These are phyloP conservation scores for Drosophila simulans DNA, from an alignment of 1,140 invertebrate genomes.

Conservation along the genomic window DNA sequence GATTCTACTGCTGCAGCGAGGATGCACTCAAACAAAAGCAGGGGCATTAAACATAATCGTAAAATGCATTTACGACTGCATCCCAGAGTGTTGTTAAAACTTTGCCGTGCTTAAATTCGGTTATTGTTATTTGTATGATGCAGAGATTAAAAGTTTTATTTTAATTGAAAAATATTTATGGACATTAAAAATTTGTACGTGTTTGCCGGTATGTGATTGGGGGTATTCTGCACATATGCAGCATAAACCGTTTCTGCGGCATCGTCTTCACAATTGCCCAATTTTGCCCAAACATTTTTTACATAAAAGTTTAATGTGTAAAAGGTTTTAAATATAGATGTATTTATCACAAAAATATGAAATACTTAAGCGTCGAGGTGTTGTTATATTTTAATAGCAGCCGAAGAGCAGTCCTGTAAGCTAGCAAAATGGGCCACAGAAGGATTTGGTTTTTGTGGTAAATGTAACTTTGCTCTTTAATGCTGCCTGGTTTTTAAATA, in stretches of 20 bases:
- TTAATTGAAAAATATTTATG: conserved; percentile 58
- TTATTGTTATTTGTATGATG: conserved; percentile 50
- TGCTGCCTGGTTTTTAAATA: neutral
- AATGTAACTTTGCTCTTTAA: conserved; percentile 3
- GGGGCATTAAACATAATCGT: conserved; percentile 45
- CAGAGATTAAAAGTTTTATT: conserved; percentile 54
- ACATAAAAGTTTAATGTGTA: conserved; percentile 20
- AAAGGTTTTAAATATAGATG: neutral
- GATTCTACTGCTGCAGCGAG: conserved; percentile 11
- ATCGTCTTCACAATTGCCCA: conserved; percentile 17
- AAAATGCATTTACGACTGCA: conserved; percentile 53
- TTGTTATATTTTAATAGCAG: too few relatives aligned
- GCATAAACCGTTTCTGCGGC: neutral
- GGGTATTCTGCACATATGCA: neutral
- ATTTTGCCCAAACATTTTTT: neutral
- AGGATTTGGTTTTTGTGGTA: conserved; percentile 13
- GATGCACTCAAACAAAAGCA: conserved; percentile 51
- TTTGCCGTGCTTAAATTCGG: conserved; percentile 49
- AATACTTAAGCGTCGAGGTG: neutral
- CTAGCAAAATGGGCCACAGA: neutral
- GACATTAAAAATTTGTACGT: conserved; percentile 41
- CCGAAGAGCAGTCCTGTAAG: conserved; percentile 1
- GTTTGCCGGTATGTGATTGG: neutral
- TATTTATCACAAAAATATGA: conserved; percentile 15
- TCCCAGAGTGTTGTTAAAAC: conserved; percentile 35